Evolutionary conservation across 2,797 vertebrate species (phyloP), one percentile per base, ranked within the genome.

Genomic region (Chaunax sp.): DNA sequence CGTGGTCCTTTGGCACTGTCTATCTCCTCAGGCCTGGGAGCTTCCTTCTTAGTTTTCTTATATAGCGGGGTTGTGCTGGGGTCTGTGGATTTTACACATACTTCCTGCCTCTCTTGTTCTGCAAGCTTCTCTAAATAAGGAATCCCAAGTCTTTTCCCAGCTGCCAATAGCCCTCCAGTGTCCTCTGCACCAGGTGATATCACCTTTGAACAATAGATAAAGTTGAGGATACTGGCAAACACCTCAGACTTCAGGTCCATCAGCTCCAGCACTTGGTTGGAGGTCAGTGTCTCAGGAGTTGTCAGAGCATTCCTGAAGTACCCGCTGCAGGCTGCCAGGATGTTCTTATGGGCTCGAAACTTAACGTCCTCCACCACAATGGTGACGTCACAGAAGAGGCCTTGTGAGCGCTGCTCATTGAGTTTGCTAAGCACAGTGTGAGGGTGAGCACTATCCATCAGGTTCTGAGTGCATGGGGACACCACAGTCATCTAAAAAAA

Each of bases 351-450:
- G 59, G 98, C 98, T 81, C 94, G 96, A 87, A 99, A 99, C 88
- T 99, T 99, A 49, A 97, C 97, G 67, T 99, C 98, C 86, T 98
- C 98, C 86, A 99, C 98, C 20, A 99, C 97, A 61, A 99, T 96
- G 56, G 97, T 99, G 61, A 99, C 96, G 59, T 99, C 98, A 23
- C 98, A 99, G 80, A 99, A 95, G 78, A 98, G 94, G 69, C 97
- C 98, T 60, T 95, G 94, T 33, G 95, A 96, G 43, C 97, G 97
- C 81, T 99, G 98, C 79, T 99, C 98, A 12, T 98, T 98, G 79
- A 99, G 92, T 87, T 94, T 95, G 83, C 94, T 95, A 37, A 99
- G 97, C 52, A 99, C 94, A 1, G 92, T 92, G 73, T 95, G 94
- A 75, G 96, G 94, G 87, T 99, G 97, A 49, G 95, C 92, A 87